Evolutionary conservation across 2,888 invertebrate species (phyloP), one percentile per base, ranked within the genome.

Genomic region (Andrena marginata): DNA sequence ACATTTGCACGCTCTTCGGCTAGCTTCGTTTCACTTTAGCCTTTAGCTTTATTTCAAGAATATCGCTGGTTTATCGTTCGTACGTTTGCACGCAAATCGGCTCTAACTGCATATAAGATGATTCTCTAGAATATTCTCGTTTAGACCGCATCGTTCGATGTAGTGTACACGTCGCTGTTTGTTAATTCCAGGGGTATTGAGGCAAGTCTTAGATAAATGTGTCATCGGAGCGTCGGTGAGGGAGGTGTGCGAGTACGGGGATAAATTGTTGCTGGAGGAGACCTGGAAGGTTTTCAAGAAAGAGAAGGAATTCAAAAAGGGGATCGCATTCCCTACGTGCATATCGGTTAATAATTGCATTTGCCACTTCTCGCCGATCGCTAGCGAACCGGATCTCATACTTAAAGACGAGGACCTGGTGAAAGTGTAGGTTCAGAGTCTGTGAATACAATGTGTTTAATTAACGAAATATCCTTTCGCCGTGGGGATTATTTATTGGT

Each of bases 341-440:
- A 96, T 99, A 85, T 99, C 99, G 26, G 97, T 99, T 77, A 99
- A 99, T 95, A 99, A 99, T 95, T 99, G 99, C 95, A 98, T 99
- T 94, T 99, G 99, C 94, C 99, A 99, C 94, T 99, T 97, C 94
- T 99, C 99, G 68, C 99, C 99, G 31, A 96, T 99, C 85, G 97
- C 97, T 89, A 98, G 97, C 94, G 99, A 99, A 95, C 96, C 97
- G 20, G 98, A 98, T 94, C 97, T 96, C 89, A 95, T 96, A 85
- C 95, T 99, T 77, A 97, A 98, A 94, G 96, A 97, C 91, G 99
- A 98, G 77, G 99, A 99, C 95, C 95, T 99, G 90, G 99, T 99
- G 79, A 99, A 99, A 97, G 97, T 99, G 98, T 99, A 95, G 96
- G 97, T 96, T 89, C 42, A 69, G 10, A 2, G n/a, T 48, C 10